These are phyloP conservation scores for Tipula helvola DNA, from an alignment of 2,888 invertebrate species.

Conservation along the genomic window DNA sequence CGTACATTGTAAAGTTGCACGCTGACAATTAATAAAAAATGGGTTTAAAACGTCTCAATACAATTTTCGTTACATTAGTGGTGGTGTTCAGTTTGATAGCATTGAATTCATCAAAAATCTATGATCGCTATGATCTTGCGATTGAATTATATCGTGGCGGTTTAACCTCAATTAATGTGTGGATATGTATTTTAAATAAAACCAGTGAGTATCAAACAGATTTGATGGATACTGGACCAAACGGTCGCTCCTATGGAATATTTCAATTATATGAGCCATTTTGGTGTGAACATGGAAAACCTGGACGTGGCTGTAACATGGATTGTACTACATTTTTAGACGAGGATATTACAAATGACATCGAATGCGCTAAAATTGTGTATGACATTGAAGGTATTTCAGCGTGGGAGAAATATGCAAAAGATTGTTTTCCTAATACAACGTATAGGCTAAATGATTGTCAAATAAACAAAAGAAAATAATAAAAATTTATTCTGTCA, in stretches of 20 bases:
- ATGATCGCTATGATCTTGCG: not conserved
- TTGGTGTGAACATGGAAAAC: not conserved
- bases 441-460: not conserved
- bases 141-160: not conserved
- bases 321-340: not conserved
- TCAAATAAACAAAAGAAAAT: not conserved
- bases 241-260: not conserved
- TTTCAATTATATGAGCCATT: not conserved
- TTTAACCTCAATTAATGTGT: not conserved
- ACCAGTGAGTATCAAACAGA: not conserved
- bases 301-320: not conserved
- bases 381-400: not conserved
- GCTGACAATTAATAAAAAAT: not conserved
- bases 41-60: not conserved
- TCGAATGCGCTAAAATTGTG: not conserved
- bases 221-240: not conserved
- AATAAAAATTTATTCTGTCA: too few relatives aligned
- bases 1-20: not conserved
- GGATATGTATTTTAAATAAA: not conserved
- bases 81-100: not conserved
- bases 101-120: not conserved
- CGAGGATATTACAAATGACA: not conserved
- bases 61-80: not conserved
- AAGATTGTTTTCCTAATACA: not conserved
- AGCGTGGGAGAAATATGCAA: constrained; percentile 5